Evolutionary conservation across 2,888 invertebrate species (phyloP), one percentile per base, ranked within the genome.

Genomic region (Amblyjoppa fuscipennis): DNA sequence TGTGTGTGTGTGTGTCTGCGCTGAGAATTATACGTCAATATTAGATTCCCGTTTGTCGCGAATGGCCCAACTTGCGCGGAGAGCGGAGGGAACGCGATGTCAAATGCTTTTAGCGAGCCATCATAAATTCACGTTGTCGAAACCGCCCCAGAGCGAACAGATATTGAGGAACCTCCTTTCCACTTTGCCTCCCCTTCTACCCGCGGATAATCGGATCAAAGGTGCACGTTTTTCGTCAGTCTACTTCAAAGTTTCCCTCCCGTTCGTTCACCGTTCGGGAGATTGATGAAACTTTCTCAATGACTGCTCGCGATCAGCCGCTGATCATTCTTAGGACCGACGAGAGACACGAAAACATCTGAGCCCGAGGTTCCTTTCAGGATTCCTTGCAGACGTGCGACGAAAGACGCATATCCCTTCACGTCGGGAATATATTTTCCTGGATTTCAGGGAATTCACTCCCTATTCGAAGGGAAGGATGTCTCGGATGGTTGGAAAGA

Each of bases 101-200:
- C 59, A 56, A 66, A 56, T 74, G 83, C 88, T 86, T 87, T 88
- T 79, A 87, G 64, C 69, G 53, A 81, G 34, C 75, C 80, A 88
- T 89, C 79, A 88, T 81, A 84, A 87, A 89, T 89, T 90, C 86
- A 85, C 80, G 77, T 61, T 61, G 53, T 66, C 31, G 45, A 79
- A 76, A 78, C 71, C 53, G 74, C 69, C 70, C 74, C 79, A 25
- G 31, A 49, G 74, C 76, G 51, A 71, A 69, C 70, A 49, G 45
- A 34, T 49, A 59, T 66, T 56, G 51, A 74, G 28, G 20, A 45
- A 64, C 61, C 31, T 64, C 61, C 73, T 49, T 53, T 49, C 45
- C 38, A 69, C 61, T 82, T 41, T 13, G 41, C 38, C 53, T 49
- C 66, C 66, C n/a, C 34, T 20, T 68, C 68, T 41, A 56, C 53